Percentiles rank a stretch among this genome's conserved stretches.
phyloP scores from a whole-genome alignment of 2,797 vertebrate species.

The Passerculus sandwichensis region DNA sequence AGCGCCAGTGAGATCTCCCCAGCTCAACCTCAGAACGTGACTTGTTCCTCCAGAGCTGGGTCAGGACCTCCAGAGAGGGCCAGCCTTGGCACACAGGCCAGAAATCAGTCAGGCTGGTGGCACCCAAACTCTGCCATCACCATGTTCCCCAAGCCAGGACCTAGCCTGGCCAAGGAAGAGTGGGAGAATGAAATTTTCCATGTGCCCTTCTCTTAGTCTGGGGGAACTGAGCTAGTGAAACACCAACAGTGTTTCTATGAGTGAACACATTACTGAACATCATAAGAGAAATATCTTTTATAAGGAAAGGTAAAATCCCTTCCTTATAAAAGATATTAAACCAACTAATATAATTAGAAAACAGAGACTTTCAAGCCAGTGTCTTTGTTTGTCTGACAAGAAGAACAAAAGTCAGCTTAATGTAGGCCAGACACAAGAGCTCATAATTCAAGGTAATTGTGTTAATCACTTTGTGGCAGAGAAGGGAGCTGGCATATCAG shows the following conservation, averaged over 20 bases:
- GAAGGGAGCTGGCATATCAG: background rate
- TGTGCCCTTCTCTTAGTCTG: background rate
- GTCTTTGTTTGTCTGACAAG: background rate
- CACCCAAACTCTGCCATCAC: background rate
- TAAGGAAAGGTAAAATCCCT: background rate
- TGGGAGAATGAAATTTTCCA: background rate
- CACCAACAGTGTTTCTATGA: background rate
- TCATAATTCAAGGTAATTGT: background rate
- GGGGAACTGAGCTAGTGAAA: background rate
- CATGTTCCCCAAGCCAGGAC: background rate
- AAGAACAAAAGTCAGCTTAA: background rate
- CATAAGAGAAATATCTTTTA: background rate
- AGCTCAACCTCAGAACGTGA: background rate
- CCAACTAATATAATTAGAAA: background rate
- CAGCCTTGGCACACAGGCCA: background rate
- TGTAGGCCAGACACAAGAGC: background rate
- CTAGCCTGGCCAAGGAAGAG: background rate
- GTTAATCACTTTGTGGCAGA: background rate
- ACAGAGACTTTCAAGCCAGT: background rate
- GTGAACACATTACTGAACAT: background rate
- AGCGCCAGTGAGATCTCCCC: accelerated
- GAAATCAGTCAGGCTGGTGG: background rate
- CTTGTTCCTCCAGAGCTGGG: background rate
- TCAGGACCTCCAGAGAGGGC: background rate
- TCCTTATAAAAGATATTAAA: background rate